Evolutionary conservation across 2,797 vertebrate species (phyloP), one percentile per base, ranked within the genome.

Genomic region (Thalassophryne amazonica): DNA sequence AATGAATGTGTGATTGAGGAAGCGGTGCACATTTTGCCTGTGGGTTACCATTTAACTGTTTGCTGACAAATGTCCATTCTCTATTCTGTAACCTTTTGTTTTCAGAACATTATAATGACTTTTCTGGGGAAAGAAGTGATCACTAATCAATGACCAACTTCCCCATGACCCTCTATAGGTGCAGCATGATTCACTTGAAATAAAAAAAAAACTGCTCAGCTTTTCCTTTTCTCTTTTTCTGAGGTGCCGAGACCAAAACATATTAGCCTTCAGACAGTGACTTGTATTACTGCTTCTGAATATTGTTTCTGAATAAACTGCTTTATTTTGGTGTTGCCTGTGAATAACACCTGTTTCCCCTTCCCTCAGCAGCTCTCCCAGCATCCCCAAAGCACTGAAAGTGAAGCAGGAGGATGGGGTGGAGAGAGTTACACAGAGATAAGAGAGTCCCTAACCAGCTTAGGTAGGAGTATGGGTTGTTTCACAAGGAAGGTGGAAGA

Each of bases 381-480:
- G 90, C 88, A 90, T 86, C 88, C 88, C 84, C 87, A 92, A 90
- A 89, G 89, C 91, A 91, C 86, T 91, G 89, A 92, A 90, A 88
- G 88, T 84, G 85, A 91, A 91, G 91, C 89, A 91, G 88, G 91
- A 91, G 87, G 87, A 91, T 90, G 91, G 90, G 91, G 90, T 91
- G 88, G 89, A 90, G 89, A 91, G 88, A 90, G 91, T 92, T 88
- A 91, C 91, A 92, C 75, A 91, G 87, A 91, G 83, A 92, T 92
- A 91, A 90, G 88, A 83, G 87, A 91, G 86, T 88, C 90, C 85
- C 81, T 90, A 74, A 90, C 91, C 91, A 89, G 88, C 90, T 91
- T 93, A 92, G 91, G 91, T 93, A 93, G 91, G 91, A 91, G 90
- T 86, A 92, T 88, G 91, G 91, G 89, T 86, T 91, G 89, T 91